Evolutionary conservation across 2,888 invertebrate genomes (phyloP), one percentile per base, ranked within the genome.

Genomic region (Cantharis rufa): DNA sequence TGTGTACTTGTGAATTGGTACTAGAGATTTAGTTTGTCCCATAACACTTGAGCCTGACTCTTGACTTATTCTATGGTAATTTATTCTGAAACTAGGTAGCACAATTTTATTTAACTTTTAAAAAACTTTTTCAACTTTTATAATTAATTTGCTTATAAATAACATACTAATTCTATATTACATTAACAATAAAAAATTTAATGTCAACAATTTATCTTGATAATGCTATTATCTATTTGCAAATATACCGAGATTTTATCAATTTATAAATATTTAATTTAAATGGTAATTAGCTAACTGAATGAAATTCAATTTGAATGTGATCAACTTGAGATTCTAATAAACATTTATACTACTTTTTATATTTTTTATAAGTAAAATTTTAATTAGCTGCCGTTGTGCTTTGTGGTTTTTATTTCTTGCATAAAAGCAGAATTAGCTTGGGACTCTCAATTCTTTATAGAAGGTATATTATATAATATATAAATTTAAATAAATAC

Each of bases 41-140:
- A 75, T 70, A 75, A 78, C 78, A 75, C 75, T 78, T 78, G 75
- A 78, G 75, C 72, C 78, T 75, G 75, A 78, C 78, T 72, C 78
- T 78, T 72, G 78, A 70, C 72, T 78, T 69, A 75, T 70, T 72
- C 70, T 72, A 75, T 72, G 70, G 78, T 75, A 75, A 78, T 78
- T 75, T 78, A 75, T 78, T 75, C 78, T 62, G 64, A 48, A 64
- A 72, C 75, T 75, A 78, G 75, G 7, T 2, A 48, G 48, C n/a
- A 48, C 48, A 48, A 48, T 48, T 48, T 48, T 48, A 48, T 48
- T 48, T 48, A 48, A 48, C 48, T 48, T 48, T 48, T n/a, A 48
- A 7, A 48, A n/a, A 48, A n/a, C n/a, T 48, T 48, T 48, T 48
- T n/a, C 2, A 2, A 48, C 7, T n/a, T 48, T 48, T 48, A 0